Conservation (phyloP, 53 echinoderm and acorn worm species). For the Holothuria leucospilota region DNA sequence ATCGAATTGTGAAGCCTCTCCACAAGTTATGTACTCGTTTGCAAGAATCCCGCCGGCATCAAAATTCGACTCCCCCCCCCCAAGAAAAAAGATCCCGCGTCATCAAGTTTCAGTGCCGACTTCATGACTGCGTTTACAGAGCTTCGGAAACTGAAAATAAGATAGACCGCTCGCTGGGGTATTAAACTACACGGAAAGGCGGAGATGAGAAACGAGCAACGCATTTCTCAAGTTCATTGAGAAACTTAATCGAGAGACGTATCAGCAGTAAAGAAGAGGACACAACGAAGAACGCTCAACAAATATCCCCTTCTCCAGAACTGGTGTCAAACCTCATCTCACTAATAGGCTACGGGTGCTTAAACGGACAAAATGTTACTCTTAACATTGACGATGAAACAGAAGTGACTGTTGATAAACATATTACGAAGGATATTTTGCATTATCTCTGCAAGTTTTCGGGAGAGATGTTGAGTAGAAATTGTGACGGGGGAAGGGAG, state of each 20-base stretch:
- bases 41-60: neutral
- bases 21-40: neutral
- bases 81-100: neutral
- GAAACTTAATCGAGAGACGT: neutral
- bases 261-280: neutral
- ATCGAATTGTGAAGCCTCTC: too few relatives aligned
- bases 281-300: neutral
- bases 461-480: neutral
- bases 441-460: neutral
- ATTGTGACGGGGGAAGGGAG: constrained; percentile 7
- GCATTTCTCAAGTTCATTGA: constrained; percentile 2
- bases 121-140: constrained; percentile 8
- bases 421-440: neutral
- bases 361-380: neutral
- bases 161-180: too few relatives aligned
- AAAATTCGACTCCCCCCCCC: neutral
- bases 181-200: too few relatives aligned
- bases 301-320: neutral
- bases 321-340: neutral
- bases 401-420: neutral
- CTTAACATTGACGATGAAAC: neutral
- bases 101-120: constrained; percentile 8
- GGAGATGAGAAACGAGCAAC: neutral
- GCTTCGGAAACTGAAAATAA: neutral
- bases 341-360: neutral